phyloP scores from a whole-genome alignment of 2,113 vertebrate genomes.

The Electrona antarctica region DNA sequence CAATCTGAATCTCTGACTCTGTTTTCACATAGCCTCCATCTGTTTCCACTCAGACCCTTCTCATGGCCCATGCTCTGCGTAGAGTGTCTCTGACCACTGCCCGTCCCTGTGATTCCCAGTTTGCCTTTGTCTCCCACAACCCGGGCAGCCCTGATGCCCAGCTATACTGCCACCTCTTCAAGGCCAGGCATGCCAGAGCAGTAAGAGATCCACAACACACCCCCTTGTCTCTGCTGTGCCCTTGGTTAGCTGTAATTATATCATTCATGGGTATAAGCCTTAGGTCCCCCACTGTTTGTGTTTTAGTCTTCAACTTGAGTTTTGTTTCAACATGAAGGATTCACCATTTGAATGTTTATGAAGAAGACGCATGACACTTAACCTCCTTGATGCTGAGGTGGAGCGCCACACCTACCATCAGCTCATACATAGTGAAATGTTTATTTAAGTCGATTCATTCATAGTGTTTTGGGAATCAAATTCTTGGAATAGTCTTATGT shows the following conservation, averaged over 20 bases:
- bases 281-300: too few relatives aligned
- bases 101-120: conserved; percentile 80
- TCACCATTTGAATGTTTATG: too few relatives aligned
- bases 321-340: too few relatives aligned
- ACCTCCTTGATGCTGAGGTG: too few relatives aligned
- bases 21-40: neutral
- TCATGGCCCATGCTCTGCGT: conserved; percentile 92
- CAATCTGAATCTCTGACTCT: neutral
- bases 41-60: conserved; percentile 78
- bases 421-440: too few relatives aligned
- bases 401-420: too few relatives aligned
- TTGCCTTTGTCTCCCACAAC: conserved; percentile 92
- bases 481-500: neutral
- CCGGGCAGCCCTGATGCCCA: conserved; percentile 76
- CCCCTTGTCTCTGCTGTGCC: neutral
- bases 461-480: too few relatives aligned
- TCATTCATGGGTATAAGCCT: neutral
- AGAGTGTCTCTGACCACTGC: conserved; percentile 89
- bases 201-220: conserved; percentile 50
- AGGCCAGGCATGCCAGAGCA: conserved; percentile 81
- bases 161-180: conserved; percentile 94
- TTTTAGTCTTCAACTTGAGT: too few relatives aligned
- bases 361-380: too few relatives aligned
- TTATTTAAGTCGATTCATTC: too few relatives aligned
- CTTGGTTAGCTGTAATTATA: neutral